phyloP scores from a whole-genome alignment of 2,797 vertebrate genomes.

The Tolypeutes matacus region DNA sequence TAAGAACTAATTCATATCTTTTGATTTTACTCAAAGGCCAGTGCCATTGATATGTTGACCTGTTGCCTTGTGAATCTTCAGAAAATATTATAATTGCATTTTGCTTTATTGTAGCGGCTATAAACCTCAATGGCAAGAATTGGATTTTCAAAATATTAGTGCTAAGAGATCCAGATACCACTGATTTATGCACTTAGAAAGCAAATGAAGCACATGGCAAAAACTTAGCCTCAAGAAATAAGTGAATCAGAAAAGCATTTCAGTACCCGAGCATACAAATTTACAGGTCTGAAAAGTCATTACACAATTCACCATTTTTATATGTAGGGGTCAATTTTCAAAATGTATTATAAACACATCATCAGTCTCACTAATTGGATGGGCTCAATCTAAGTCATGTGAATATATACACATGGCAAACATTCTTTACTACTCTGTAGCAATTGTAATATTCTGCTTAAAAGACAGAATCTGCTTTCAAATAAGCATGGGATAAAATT shows the following conservation, averaged over 20 bases:
- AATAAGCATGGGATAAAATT: not conserved
- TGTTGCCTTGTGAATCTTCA: not conserved
- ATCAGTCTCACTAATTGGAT: not conserved
- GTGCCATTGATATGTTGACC: not conserved
- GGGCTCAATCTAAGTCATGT: not conserved
- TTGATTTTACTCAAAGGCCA: not conserved
- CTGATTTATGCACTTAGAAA: constrained; percentile 20
- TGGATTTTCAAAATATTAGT: not conserved
- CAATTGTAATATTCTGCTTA: not conserved
- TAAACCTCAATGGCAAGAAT: not conserved
- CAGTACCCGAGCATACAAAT: not conserved
- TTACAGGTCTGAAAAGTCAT: not conserved
- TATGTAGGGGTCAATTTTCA: not conserved
- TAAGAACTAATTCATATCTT: not conserved
- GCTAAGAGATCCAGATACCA: not conserved
- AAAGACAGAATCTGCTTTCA: not conserved
- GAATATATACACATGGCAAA: not conserved
- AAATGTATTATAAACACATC: not conserved
- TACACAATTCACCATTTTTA: not conserved
- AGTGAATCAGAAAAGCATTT: constrained; percentile 41
- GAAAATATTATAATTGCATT: not conserved
- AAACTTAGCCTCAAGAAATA: constrained; percentile 29
- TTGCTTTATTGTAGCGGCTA: not conserved
- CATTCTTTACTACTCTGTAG: too few species aligned
- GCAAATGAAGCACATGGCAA: constrained; percentile 50